A percentile compares a stretch with the other conserved stretches of the same genome.
Conservation (phyloP, 2,113 vertebrate species). For the Calonectris borealis region DNA sequence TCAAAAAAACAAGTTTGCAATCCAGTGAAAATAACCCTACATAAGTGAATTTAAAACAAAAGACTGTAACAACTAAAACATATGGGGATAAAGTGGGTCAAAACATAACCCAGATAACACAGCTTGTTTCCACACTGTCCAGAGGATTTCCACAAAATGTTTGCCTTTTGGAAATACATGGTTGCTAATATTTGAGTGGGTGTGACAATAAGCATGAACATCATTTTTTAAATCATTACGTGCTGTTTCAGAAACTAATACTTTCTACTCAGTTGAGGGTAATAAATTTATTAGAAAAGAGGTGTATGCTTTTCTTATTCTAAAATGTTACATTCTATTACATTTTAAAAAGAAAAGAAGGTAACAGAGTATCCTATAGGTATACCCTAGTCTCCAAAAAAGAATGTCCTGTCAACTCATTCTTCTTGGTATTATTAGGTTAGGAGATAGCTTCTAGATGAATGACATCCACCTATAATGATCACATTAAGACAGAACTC, state of each 20-base stretch:
- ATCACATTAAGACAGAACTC: slow-evolving; percentile 33
- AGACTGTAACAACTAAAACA: background rate
- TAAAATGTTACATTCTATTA: slow-evolving; percentile 23
- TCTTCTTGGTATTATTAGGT: slow-evolving; percentile 27
- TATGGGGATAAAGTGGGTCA: background rate
- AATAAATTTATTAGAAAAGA: slow-evolving; percentile 32
- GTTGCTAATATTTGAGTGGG: background rate
- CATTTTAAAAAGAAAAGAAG: background rate
- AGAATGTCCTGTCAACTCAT: slow-evolving; percentile 20
- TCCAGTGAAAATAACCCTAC: background rate
- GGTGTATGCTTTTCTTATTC: background rate
- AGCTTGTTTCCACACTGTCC: background rate
- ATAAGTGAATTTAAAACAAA: background rate
- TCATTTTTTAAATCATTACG: background rate
- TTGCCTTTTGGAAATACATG: background rate
- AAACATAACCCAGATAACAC: background rate
- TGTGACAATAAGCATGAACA: background rate
- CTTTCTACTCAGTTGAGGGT: background rate
- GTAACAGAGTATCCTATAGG: background rate
- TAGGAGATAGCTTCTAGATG: slow-evolving; percentile 10
- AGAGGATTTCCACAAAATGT: background rate
- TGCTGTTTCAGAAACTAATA: background rate
- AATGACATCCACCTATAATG: slow-evolving; percentile 13
- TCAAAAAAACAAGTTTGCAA: background rate
- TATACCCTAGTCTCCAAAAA: slow-evolving; percentile 17